phyloP scores from a whole-genome alignment of 2,888 invertebrate genomes.

The Ganaspis brasiliensis region DNA sequence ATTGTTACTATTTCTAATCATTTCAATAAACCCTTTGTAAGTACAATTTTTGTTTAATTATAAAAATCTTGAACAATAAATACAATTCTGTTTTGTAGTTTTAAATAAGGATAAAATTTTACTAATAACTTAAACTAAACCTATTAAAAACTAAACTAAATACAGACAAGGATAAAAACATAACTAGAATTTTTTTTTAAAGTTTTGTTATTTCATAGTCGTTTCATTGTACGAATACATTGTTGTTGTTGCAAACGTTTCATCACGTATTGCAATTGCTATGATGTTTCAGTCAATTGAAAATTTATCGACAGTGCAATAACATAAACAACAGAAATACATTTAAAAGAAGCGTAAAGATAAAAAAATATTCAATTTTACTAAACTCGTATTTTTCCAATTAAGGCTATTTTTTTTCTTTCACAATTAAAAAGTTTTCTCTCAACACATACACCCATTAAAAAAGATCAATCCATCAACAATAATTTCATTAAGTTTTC shows the following conservation, averaged over 20 bases:
- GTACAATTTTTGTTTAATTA: not conserved
- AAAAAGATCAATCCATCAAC: slow-evolving; percentile 72
- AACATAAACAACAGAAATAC: slow-evolving; percentile 48
- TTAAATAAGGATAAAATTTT: not conserved
- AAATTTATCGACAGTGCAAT: slow-evolving; percentile 59
- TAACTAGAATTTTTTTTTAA: slow-evolving; percentile 64
- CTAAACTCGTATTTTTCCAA: too few relatives aligned
- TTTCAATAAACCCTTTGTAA: slow-evolving; percentile 33
- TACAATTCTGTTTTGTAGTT: not conserved
- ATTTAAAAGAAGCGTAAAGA: slow-evolving; percentile 64
- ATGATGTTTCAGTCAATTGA: slow-evolving; percentile 51
- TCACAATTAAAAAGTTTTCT: too few relatives aligned
- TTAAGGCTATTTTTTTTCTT: slow-evolving; percentile 60
- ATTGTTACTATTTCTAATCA: slow-evolving; percentile 1
- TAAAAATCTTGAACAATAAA: not conserved
- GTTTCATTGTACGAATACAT: slow-evolving; percentile 68
- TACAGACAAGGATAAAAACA: not conserved
- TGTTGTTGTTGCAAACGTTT: slow-evolving; percentile 61
- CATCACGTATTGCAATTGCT: slow-evolving; percentile 15
- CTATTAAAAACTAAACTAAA: too few relatives aligned
- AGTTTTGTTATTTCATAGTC: slow-evolving; percentile 60
- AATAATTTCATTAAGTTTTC: slow-evolving; percentile 68
- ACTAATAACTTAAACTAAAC: too few relatives aligned
- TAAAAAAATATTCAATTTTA: slow-evolving; percentile 42
- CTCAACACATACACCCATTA: slow-evolving; percentile 73